Conservation (phyloP, 2,888 invertebrate genomes). For the Phaedon cochleariae region DNA sequence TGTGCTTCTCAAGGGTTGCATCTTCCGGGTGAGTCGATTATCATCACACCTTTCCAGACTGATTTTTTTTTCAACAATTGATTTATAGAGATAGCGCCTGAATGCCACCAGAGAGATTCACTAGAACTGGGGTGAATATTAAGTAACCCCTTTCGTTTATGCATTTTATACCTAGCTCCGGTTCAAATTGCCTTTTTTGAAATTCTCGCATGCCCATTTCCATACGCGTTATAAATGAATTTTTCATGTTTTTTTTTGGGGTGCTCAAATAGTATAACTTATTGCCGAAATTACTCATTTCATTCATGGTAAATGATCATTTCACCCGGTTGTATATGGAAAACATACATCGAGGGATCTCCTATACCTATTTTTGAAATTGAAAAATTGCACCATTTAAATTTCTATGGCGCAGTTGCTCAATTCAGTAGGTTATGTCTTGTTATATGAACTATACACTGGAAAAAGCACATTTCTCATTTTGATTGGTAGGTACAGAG, state of each 20-base stretch:
- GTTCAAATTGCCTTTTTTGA: slow-evolving; percentile 23
- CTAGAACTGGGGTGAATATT: slow-evolving; percentile 46
- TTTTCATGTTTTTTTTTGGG: slow-evolving; percentile 28
- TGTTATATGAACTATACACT: background rate
- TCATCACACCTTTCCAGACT: slow-evolving; percentile 57
- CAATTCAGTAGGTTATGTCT: background rate
- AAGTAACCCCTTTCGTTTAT: slow-evolving; percentile 37
- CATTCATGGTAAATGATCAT: background rate
- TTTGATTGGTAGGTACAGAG: background rate
- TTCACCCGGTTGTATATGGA: background rate
- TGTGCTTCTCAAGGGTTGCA: slow-evolving; percentile 52
- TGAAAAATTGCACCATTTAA: background rate
- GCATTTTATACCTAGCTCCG: slow-evolving; percentile 27
- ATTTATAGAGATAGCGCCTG: slow-evolving; percentile 55
- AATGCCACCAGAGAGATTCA: slow-evolving; percentile 31
- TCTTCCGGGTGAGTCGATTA: slow-evolving; percentile 56
- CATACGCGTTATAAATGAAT: slow-evolving; percentile 31
- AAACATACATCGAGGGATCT: background rate
- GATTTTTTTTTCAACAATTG: slow-evolving; percentile 50
- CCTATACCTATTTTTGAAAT: background rate
- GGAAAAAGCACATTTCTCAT: background rate
- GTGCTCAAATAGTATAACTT: slow-evolving; percentile 21
- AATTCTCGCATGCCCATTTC: slow-evolving; percentile 22
- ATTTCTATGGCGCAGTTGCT: background rate
- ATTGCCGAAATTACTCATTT: slow-evolving; percentile 31